A percentile compares a stretch with the other conserved stretches of the same genome.
Evolutionary conservation across 2,797 vertebrate species (phyloP).

Genomic region (Triplophysa bombifrons): DNA sequence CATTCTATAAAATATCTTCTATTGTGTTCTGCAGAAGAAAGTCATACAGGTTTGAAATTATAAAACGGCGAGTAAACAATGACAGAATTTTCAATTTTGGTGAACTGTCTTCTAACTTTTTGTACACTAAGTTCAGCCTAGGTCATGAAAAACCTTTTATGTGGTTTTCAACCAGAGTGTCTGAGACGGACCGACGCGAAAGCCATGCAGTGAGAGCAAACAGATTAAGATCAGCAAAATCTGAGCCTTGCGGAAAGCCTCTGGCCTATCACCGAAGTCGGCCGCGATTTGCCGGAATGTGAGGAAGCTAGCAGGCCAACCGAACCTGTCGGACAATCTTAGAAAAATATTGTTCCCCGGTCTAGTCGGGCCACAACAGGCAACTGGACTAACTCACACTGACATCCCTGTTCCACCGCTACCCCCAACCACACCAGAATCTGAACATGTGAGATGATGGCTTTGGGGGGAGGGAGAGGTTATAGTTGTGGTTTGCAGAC

Average conservation of each 20-base stretch:
- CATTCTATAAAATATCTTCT: too few species aligned
- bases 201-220: slow-evolving; percentile 22
- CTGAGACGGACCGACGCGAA: neutral
- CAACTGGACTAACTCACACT: slow-evolving; percentile 78
- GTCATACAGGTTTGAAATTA: too few species aligned
- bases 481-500: slow-evolving; percentile 59
- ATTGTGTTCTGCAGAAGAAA: too few species aligned
- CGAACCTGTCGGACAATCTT: slow-evolving; percentile 73
- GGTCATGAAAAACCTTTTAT: slow-evolving; percentile 20
- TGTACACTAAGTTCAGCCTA: neutral
- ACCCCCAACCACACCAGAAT: slow-evolving; percentile 61
- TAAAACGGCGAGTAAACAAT: too few species aligned
- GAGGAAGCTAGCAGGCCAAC: slow-evolving; percentile 60
- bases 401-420: slow-evolving; percentile 61
- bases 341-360: slow-evolving; percentile 80
- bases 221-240: slow-evolving; percentile 48
- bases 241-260: slow-evolving; percentile 35
- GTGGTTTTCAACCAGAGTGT: slow-evolving; percentile 13
- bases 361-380: slow-evolving; percentile 74
- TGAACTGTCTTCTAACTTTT: neutral
- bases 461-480: slow-evolving; percentile 50
- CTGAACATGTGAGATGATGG: slow-evolving; percentile 59
- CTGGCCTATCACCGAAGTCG: slow-evolving; percentile 34
- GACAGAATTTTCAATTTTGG: too few species aligned
- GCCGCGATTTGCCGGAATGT: slow-evolving; percentile 51